Conservation (phyloP, 2,888 invertebrate species). For the Coenonympha arcania region DNA sequence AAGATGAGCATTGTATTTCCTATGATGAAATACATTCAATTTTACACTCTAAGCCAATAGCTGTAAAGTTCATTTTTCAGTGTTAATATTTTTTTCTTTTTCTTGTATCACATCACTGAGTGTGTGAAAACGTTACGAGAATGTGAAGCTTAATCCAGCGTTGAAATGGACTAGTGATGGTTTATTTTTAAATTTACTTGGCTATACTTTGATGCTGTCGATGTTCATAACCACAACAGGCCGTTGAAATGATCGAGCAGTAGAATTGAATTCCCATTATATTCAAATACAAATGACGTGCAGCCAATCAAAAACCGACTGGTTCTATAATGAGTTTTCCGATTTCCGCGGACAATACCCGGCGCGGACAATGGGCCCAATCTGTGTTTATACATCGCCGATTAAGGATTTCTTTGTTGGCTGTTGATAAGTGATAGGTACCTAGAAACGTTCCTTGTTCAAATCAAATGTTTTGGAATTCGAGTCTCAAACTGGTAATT, state of each 20-base stretch:
- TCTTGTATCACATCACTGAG: too few relatives aligned
- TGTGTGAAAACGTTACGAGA: too few relatives aligned
- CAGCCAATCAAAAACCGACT: constrained; percentile 21
- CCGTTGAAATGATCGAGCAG: constrained; percentile 16
- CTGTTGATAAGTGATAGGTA: constrained; percentile 4
- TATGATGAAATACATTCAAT: too few relatives aligned
- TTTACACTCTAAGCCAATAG: too few relatives aligned
- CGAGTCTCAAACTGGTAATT: background rate
- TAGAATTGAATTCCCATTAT: constrained; percentile 7
- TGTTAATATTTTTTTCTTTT: too few relatives aligned
- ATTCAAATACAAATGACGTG: constrained; percentile 21
- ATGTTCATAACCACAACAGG: too few relatives aligned
- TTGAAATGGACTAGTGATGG: too few relatives aligned
- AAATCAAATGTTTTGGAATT: background rate
- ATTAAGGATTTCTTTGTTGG: constrained; percentile 50
- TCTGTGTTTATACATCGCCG: constrained; percentile 43
- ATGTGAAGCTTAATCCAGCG: too few relatives aligned
- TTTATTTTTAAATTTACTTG: too few relatives aligned
- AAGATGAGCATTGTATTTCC: too few relatives aligned
- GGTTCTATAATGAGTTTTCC: constrained; percentile 28
- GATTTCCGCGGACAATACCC: constrained; percentile 24
- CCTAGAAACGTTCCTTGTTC: background rate
- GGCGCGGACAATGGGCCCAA: constrained; percentile 42
- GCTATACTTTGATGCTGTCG: too few relatives aligned
- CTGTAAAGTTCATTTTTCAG: too few relatives aligned